Evolutionary conservation across 2,113 vertebrate species (phyloP).

Genomic region (Lophura nycthemera): DNA sequence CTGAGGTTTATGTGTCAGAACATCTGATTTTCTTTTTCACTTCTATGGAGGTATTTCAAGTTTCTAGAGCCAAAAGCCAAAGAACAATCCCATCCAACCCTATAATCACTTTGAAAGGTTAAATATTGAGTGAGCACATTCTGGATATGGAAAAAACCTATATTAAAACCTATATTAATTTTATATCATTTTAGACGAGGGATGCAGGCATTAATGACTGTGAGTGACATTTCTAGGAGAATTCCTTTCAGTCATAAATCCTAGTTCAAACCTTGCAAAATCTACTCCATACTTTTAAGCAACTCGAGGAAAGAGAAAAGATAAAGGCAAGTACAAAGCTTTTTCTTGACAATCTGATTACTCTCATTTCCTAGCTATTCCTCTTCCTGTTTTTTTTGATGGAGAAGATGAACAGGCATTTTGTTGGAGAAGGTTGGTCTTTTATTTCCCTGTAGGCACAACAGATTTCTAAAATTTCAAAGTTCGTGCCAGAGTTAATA

Average conservation of each 20-base stretch:
- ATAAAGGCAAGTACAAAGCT: background rate
- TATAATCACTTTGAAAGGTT: slow-evolving; percentile 49
- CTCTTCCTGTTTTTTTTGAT: background rate
- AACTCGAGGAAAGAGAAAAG: accelerated
- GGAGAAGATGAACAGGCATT: background rate
- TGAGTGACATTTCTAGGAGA: background rate
- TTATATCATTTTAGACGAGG: slow-evolving; percentile 6
- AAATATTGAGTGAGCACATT: slow-evolving; percentile 35
- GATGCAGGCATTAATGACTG: background rate
- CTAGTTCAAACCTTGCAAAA: background rate
- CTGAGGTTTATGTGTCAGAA: background rate
- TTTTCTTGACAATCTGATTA: background rate
- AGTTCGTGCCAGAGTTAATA: background rate
- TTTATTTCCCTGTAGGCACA: background rate
- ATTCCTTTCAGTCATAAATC: background rate
- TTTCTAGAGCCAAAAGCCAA: slow-evolving; percentile 30
- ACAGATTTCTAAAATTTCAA: background rate
- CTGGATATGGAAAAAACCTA: background rate
- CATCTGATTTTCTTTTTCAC: slow-evolving; percentile 20
- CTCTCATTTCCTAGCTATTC: background rate
- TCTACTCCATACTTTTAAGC: background rate
- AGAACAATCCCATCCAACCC: background rate
- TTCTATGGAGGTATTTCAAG: background rate
- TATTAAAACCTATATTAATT: slow-evolving; percentile 23
- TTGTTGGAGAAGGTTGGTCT: background rate